Percentiles rank a stretch among this genome's conserved stretches.
These are phyloP conservation scores for Drosophila biarmipes DNA, from an alignment of 1,140 invertebrate species.

Conservation along the genomic window DNA sequence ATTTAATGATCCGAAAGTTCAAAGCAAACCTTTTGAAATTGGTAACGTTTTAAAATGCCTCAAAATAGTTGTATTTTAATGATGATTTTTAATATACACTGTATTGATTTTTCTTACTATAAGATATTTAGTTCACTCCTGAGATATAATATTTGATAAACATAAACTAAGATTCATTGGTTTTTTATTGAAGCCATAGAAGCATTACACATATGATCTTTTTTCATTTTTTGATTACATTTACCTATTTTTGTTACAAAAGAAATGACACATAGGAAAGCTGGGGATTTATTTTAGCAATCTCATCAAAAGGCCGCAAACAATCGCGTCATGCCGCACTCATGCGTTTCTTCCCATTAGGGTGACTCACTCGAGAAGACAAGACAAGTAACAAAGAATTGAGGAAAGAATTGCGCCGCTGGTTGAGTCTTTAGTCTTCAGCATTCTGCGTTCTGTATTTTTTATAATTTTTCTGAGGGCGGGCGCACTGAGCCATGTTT, in stretches of 20 bases:
- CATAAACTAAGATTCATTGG: too few relatives aligned
- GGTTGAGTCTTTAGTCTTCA: constrained; percentile 17
- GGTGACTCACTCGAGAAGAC: constrained; percentile 26
- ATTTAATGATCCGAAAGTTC: too few relatives aligned
- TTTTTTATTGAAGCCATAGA: neutral
- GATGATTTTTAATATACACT: too few relatives aligned
- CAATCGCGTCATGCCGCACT: constrained; percentile 20
- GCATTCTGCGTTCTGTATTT: constrained; percentile 9
- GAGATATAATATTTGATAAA: too few relatives aligned
- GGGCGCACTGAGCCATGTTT: constrained; percentile 2
- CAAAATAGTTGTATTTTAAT: too few relatives aligned
- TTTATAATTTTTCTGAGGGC: neutral
- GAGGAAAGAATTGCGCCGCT: constrained; percentile 11
- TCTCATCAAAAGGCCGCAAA: constrained; percentile 29
- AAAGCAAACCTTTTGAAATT: too few relatives aligned
- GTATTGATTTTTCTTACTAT: too few relatives aligned
- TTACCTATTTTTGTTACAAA: neutral
- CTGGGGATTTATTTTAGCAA: constrained; percentile 24
- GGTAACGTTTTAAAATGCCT: too few relatives aligned
- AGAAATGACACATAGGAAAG: neutral
- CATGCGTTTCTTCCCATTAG: constrained; percentile 24
- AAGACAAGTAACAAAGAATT: constrained; percentile 16
- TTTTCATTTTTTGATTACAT: neutral
- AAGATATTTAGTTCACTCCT: too few relatives aligned
- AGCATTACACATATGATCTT: neutral